These are phyloP conservation scores for Thinocorus orbignyianus DNA, from an alignment of 2,113 vertebrate genomes.

Conservation along the genomic window DNA sequence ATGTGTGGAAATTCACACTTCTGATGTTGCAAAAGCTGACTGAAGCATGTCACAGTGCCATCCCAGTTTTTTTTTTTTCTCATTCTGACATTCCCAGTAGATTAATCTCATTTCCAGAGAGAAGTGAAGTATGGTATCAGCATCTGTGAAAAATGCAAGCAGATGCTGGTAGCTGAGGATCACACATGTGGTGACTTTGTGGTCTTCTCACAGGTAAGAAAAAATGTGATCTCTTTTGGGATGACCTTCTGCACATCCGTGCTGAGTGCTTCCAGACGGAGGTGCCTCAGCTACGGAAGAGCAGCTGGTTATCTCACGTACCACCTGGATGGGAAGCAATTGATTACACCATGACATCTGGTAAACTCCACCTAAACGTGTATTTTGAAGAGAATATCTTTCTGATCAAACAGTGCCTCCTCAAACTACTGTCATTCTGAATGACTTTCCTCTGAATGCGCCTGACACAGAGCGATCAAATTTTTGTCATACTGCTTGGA, in stretches of 20 bases:
- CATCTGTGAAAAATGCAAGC: not conserved
- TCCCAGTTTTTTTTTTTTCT: not conserved
- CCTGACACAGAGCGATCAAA: not conserved
- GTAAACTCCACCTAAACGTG: fast-evolving
- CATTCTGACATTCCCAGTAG: not conserved
- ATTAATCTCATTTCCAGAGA: not conserved
- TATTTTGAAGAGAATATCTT: not conserved
- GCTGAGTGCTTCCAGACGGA: not conserved
- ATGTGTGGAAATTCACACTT: not conserved
- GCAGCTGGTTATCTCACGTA: fast-evolving
- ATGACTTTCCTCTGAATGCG: not conserved
- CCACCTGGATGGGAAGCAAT: not conserved
- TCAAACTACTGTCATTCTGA: not conserved
- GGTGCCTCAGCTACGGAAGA: not conserved
- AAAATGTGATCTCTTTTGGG: not conserved
- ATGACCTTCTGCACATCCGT: not conserved
- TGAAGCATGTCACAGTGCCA: fast-evolving
- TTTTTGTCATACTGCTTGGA: not conserved
- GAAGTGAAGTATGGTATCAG: not conserved
- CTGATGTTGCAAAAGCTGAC: not conserved
- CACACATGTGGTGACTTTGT: not conserved
- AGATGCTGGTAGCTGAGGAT: not conserved
- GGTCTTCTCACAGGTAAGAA: not conserved
- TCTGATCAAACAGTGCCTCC: not conserved
- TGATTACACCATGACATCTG: not conserved